Evolutionary conservation across 2,888 invertebrate species (phyloP).

Genomic region (Eugnorisma glareosa): DNA sequence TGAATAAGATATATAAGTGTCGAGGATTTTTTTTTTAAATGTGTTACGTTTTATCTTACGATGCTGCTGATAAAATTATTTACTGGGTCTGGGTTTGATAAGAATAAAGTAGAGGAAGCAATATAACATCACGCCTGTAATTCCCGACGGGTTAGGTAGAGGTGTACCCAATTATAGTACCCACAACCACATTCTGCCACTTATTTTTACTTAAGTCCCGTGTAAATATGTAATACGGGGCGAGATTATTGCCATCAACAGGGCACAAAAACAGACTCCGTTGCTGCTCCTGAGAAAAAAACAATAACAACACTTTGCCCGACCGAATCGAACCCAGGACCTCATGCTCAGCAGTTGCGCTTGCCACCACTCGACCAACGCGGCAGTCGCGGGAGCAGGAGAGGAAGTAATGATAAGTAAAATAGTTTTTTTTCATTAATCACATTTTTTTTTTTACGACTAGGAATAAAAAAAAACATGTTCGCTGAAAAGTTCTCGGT

Average conservation of each 20-base stretch:
- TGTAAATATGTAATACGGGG: no score
- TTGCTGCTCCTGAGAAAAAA: no score
- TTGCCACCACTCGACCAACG: no score
- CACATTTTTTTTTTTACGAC: neutral
- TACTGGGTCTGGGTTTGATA: constrained; percentile 13
- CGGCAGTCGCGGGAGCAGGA: neutral
- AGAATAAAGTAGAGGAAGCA: constrained; percentile 5
- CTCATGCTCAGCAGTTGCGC: no score
- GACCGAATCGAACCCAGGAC: no score
- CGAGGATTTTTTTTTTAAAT: neutral
- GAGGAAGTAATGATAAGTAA: constrained; percentile 1
- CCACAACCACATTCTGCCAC: no score
- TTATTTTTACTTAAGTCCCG: no score
- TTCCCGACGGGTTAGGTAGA: no score
- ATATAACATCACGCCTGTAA: neutral
- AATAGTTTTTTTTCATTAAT: constrained; percentile 15
- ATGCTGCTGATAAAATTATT: constrained; percentile 29
- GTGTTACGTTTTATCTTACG: constrained; percentile 15
- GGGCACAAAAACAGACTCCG: no score
- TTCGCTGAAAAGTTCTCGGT: constrained; percentile 1
- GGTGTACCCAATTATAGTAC: no score
- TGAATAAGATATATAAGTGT: constrained; percentile 22
- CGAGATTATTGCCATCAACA: no score
- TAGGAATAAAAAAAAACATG: neutral
- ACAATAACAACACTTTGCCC: no score